Evolutionary conservation across 1,140 invertebrate species (phyloP).

Genomic region (Diprion similis): DNA sequence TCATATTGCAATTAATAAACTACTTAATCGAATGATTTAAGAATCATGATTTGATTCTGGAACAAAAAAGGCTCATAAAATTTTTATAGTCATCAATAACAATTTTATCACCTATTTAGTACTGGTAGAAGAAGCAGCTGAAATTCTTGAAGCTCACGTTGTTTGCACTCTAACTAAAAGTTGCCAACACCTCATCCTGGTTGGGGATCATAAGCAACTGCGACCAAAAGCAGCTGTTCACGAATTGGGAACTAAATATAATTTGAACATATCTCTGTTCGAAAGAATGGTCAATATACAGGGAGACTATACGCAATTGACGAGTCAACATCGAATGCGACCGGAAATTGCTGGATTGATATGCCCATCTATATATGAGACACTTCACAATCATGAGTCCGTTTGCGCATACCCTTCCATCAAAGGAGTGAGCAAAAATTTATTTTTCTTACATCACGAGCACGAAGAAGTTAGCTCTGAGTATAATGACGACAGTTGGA

Average conservation of each 20-base stretch:
- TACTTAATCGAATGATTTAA: background rate
- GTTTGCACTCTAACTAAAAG: constrained; percentile 72
- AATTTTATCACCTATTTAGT: constrained; percentile 54
- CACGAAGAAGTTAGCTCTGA: constrained; percentile 55
- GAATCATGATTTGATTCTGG: background rate
- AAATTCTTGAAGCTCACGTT: constrained; percentile 82
- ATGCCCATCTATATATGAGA: constrained; percentile 67
- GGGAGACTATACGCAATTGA: constrained; percentile 61
- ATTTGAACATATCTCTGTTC: constrained; percentile 76
- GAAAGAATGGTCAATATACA: constrained; percentile 73
- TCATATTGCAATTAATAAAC: background rate
- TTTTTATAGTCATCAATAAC: background rate
- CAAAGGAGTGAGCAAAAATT: constrained; percentile 59
- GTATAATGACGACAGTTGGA: constrained; percentile 62
- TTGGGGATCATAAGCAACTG: constrained; percentile 83
- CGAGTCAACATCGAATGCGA: constrained; percentile 73
- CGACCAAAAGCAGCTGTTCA: constrained; percentile 70
- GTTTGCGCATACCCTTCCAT: constrained; percentile 64
- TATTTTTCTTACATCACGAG: constrained; percentile 71
- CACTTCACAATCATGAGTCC: constrained; percentile 63
- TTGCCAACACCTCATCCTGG: constrained; percentile 83
- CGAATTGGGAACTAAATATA: constrained; percentile 64
- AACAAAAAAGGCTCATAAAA: background rate
- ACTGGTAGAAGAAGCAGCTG: constrained; percentile 86
- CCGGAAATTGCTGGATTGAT: constrained; percentile 69